Base-by-base conservation (phyloP, 2,797 vertebrate species). In the Sebastes hubbsi region DNA sequence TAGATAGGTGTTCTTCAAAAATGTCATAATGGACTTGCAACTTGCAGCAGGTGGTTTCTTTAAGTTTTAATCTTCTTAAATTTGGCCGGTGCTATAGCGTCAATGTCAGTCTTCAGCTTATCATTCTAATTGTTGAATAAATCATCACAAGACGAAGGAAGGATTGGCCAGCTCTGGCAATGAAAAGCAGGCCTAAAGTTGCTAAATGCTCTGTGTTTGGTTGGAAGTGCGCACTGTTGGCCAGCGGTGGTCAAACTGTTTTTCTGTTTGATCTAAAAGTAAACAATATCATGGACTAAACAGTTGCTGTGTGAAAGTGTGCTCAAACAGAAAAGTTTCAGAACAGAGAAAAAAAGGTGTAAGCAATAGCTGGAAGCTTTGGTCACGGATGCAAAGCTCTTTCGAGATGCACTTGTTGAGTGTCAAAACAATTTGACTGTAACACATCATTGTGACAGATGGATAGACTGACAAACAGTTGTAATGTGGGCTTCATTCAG, bases 401-500 rank as follows among this genome's bases (percentile, higher is more conserved):
- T 25, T 59, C 0, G 30, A 63, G 72, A 82, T 54, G 58, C 77
- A 72, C 38, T 61, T 75, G 72, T 72, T 83, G 62, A 74, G n/a
- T 65, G 29, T 74, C 14, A 62, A 59, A 84, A 67, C 52, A 22
- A 14, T 67, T 62, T 87, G 61, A 76, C 75, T 46, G 46, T 27
- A 20, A 55, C 36, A 52, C 7, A 52, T 22, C 42, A 63, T 59
- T 52, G 42, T 68, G 68, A 58, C 60, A 80, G 79, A 80, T 84
- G 79, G 75, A 80, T 59, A 14, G 25, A 24, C 29, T 14, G 70
- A 78, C 42, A 66, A 77, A 81, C 70, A 80, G 58, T 80, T 81
- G 70, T 11, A 78, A 71, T 14, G 18, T 78, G 32, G 73, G 77
- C 72, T 72, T 75, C 29, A 62, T 87, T 61, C 38, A 18, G 62